Evolutionary conservation across 2,113 vertebrate genomes (phyloP), one percentile per base, ranked within the genome.

Genomic region (Limnothrissa miodon): DNA sequence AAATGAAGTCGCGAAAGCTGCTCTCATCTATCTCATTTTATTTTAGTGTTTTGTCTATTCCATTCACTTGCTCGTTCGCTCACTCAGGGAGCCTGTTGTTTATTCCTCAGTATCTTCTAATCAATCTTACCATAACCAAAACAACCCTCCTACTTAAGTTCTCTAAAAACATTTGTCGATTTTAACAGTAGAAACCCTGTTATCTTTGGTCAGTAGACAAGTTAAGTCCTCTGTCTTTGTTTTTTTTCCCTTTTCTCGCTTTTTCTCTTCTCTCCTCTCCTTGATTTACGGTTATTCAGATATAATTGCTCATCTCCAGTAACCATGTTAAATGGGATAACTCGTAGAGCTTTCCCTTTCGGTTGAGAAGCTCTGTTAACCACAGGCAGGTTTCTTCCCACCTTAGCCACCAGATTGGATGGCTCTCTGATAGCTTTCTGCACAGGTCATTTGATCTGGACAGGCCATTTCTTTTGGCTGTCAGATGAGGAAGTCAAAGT

Each of bases 151-250:
- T n/a, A n/a, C n/a, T 42, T 42, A 6, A 42, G 42, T 6, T 42
- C 42, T 42, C 42, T 56, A 39, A 42, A 53, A 48, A 5, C 42
- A 36, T 15, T 56, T 78, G 80, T 83, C 80, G 5, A 19, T 70
- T 36, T 70, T 11, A 79, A 5, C 13, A 36, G 80, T 62, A 25
- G 25, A 78, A 81, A 45, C 36, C 21, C 25, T 85, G 66, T 74
- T 15, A 74, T 33, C 25, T 39, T 59, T 79, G 59, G 46, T 85
- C 78, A 51, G 33, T n/a, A 44, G 5, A 82, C 42, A 82, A n/a
- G n/a, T n/a, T n/a, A n/a, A n/a, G n/a, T n/a, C n/a, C 10, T 1
- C 59, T 3, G 10, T 0, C 7, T 53, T 46, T 80, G 2, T 48
- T 48, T 42, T 29, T 39, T 33, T 6, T 13, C 39, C 33, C 23